phyloP scores from a whole-genome alignment of 1,140 invertebrate species.

The roundworm (Caenorhabditis elegans) region WBcel235 BX284606.5:9376501-9377000 shows the following conservation, averaged over 20 bases:
- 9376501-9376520: slow-evolving; percentile 31
- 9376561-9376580: slow-evolving; percentile 29
- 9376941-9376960: too few relatives aligned
- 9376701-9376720: slow-evolving; percentile 15
- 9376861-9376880: too few relatives aligned
- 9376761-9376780: background rate
- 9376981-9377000: too few relatives aligned
- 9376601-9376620: slow-evolving; percentile 12
- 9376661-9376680: slow-evolving; percentile 45
- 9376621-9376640: slow-evolving; percentile 29
- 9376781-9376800: too few relatives aligned
- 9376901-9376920: too few relatives aligned
- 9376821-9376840: too few relatives aligned
- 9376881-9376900: too few relatives aligned
- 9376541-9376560: slow-evolving; percentile 20
- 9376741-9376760: background rate
- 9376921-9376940: too few relatives aligned
- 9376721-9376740: background rate
- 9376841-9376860: too few relatives aligned
- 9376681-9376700: slow-evolving; percentile 48
- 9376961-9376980: too few relatives aligned
- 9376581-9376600: slow-evolving; percentile 20
- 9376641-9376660: slow-evolving; percentile 42
- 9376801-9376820: too few relatives aligned
- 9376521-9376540: background rate